These are phyloP conservation scores for Craniophora ligustri DNA, from an alignment of 2,888 invertebrate genomes.

Conservation along the genomic window DNA sequence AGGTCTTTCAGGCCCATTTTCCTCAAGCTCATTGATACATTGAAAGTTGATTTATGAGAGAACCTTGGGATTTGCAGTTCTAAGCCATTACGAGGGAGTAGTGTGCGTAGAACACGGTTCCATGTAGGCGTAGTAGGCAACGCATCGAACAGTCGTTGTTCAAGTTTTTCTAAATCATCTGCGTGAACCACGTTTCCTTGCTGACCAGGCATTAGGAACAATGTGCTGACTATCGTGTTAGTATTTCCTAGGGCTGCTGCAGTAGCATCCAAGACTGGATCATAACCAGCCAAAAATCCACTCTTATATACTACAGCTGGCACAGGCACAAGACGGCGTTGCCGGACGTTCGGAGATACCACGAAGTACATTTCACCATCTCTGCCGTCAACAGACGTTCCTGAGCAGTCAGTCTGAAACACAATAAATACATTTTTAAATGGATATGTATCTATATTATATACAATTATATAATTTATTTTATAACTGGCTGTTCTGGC, in stretches of 20 bases:
- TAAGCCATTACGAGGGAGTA: conserved; percentile 92
- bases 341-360: conserved; percentile 93
- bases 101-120: conserved; percentile 92
- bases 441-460: no score
- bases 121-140: conserved; percentile 91
- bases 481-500: no score
- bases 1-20: conserved; percentile 94
- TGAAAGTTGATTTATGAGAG: conserved; percentile 94
- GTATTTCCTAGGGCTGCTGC: conserved; percentile 93
- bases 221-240: conserved; percentile 92
- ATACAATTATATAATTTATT: background rate
- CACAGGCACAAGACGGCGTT: conserved; percentile 94
- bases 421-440: conserved; percentile 49
- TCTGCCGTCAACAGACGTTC: conserved; percentile 92
- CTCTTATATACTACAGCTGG: conserved; percentile 94
- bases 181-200: conserved; percentile 94
- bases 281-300: conserved; percentile 95
- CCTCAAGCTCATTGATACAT: conserved; percentile 93
- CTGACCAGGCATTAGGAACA: conserved; percentile 95
- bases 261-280: conserved; percentile 94
- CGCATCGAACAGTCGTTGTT: conserved; percentile 91
- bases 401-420: conserved; percentile 94
- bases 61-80: conserved; percentile 96
- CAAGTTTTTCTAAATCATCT: conserved; percentile 93
- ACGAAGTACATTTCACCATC: conserved; percentile 96